Evolutionary conservation across 1,140 invertebrate genomes (phyloP), one percentile per base, ranked within the genome.

Genomic region (Thaumatotibia leucotreta): DNA sequence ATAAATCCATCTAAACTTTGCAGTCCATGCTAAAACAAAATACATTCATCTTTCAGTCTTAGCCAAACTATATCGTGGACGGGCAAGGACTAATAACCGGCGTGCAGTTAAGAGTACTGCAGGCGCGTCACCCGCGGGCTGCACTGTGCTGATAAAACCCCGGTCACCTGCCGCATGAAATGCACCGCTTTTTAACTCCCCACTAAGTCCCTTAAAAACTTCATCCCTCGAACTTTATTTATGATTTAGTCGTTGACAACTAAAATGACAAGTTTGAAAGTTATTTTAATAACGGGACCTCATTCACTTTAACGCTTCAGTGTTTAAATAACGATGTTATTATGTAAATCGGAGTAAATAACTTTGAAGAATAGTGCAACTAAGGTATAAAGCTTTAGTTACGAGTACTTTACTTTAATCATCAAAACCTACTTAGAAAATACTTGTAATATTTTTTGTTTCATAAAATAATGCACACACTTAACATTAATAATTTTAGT

Each of bases 151-250:
- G 88, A 90, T 90, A 90, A 86, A 86, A 74, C 79, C 65, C 77
- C 80, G 86, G 84, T 90, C 88, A 89, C 88, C 88, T 89, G 79
- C 82, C 85, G 86, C 86, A 89, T 88, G 84, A 86, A 87, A 83
- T 83, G 85, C 83, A 84, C 71, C 82, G 86, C 85, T 89, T 90
- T 90, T 89, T 88, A 90, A 88, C 84, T 86, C 80, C 82, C 82
- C 79, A 73, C 79, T 82, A 82, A 80, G 76, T 82, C 77, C 73
- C 76, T 78, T 83, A 86, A 83, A 86, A 83, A 88, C 77, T 87
- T 84, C 76, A 83, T 83, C 84, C 84, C 75, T 77, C 76, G 73
- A 77, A 75, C 77, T 84, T 84, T 86, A 86, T 86, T 86, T 86
- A 85, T 80, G 81, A 83, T 82, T 83, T 80, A 80, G 74, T 75